These are phyloP conservation scores for Matsumurasca onukii DNA, from an alignment of 1,140 invertebrate genomes.

Conservation along the genomic window DNA sequence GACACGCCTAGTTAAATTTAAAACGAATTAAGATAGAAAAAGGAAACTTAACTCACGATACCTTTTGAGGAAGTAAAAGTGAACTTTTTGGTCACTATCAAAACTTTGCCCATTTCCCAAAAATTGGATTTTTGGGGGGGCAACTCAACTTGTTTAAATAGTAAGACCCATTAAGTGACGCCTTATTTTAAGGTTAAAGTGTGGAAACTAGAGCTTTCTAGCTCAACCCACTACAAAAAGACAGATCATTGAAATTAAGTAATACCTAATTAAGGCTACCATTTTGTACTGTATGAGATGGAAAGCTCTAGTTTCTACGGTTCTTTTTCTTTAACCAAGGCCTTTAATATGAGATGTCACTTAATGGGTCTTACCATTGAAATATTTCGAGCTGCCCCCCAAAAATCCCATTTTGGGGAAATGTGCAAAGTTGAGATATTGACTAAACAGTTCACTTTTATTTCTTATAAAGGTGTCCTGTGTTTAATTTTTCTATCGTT, in stretches of 20 bases:
- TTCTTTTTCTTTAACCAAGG: no score
- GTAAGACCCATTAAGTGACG: background rate
- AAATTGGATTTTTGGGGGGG: background rate
- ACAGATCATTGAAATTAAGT: background rate
- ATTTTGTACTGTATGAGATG: no score
- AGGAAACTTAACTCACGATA: background rate
- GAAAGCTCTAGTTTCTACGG: no score
- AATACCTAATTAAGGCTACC: no score
- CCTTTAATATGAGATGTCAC: no score
- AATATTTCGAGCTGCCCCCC: no score
- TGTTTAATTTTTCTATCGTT: background rate
- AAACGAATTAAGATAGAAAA: background rate
- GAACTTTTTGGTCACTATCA: background rate
- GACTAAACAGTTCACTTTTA: background rate
- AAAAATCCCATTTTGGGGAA: no score
- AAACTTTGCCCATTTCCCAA: background rate
- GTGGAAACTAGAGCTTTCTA: background rate
- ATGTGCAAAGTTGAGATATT: background rate
- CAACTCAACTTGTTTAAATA: background rate
- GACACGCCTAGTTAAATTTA: background rate
- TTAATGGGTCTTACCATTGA: no score
- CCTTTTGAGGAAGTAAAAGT: background rate
- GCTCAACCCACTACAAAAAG: background rate
- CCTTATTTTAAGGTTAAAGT: background rate
- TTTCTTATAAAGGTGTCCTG: background rate